Evolutionary conservation across 2,888 invertebrate species (phyloP), one percentile per base, ranked within the genome.

Genomic region (Asteroscopus sphinx): DNA sequence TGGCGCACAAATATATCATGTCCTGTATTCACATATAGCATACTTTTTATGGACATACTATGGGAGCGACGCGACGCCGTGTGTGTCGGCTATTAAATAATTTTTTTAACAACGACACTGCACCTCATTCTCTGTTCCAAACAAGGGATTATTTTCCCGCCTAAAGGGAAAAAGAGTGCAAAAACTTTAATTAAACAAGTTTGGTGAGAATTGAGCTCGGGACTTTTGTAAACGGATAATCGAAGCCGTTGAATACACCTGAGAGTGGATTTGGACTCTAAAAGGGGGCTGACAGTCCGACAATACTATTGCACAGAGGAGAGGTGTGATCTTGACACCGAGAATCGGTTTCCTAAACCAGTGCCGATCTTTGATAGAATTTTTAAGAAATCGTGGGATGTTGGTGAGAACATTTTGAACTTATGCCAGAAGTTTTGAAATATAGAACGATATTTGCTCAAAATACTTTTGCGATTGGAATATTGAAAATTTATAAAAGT

Each of bases 171-270:
- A 92, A 94, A 94, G 93, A 91, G 93, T 92, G 91, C 87, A 89
- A 92, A 89, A 93, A 94, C 90, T 94, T 94, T 94, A 94, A 94
- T 94, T 94, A 93, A 93, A 94, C 93, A 94, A 94, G 92, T 93
- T 94, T 83, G 88, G 88, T 84, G 88, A 85, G 92, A 91, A 92
- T 92, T 84, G 92, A 87, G 90, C 87, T 81, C 80, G 78, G 86
- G 90, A 93, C 90, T 92, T 92, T 90, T 89, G 88, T 93, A 89
- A 92, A 91, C 90, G 92, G 89, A 92, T 93, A 93, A 93, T 93
- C 90, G 91, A 91, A 90, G 83, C 81, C 82, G 83, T 88, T 81
- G 85, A 87, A 89, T 87, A 85, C 89, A 93, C 92, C 92, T 92
- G 91, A 88, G 87, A 83, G 81, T 79, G 81, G 82, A 82, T 84